Evolutionary conservation across 2,888 invertebrate genomes (phyloP), one percentile per base, ranked within the genome.

Genomic region (Sympetrum striolatum): DNA sequence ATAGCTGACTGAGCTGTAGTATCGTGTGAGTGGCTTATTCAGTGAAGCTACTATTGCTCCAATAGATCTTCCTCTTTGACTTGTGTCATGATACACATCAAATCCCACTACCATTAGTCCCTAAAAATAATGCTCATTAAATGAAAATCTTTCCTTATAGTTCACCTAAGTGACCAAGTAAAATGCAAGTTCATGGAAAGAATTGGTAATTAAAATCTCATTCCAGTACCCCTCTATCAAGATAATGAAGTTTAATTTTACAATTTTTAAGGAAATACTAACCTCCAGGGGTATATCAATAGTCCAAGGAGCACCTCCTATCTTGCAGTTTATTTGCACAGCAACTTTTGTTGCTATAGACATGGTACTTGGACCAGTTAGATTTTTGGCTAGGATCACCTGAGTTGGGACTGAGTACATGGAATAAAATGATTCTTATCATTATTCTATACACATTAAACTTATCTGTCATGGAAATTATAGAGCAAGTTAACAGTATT

Each of bases 1-100:
- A 22, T 96, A 95, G 15, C 95, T 95, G 0, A 97, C 97, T 0
- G 96, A 95, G 2, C 96, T 97, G 93, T 95, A 98, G 93, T 97
- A 94, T n/a, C 93, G 91, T 0, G 94, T 94, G 90, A 94, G 92
- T 1, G 92, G 91, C 3, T 92, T 91, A 91, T 95, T 94, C 44
- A 94, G 91, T 5, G 94, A 93, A 5, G 94, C 94, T 4, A 95
- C 94, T 92, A 95, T 93, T 0, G 94, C 95, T 91, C 95, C 95
- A 91, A 92, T 94, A 58, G 94, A 94, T 44, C 94, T 92, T 91
- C 93, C 92, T 93, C 96, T 96, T 58, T 95, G 94, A 15, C 95
- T 95, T 0, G 97, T 96, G 92, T 98, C 98, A 93, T 98, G 98
- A 92, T 98, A 98, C 1, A 98, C 97, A 93, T 98, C 98, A 92